Conservation (phyloP, 2,888 invertebrate species). For the Platerodrilus igneus region DNA sequence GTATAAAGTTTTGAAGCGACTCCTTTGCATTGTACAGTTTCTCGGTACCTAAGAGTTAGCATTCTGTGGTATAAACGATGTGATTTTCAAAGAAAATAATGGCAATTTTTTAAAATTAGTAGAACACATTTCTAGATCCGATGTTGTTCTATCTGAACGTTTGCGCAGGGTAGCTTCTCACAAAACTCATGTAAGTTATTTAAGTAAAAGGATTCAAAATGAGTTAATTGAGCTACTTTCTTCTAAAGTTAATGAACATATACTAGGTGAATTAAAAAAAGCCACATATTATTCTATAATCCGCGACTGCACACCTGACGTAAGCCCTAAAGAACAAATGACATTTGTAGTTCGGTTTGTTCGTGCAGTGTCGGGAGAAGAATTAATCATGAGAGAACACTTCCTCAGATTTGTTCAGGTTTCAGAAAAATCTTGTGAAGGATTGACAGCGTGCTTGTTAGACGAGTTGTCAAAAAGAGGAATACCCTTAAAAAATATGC, state of each 20-base stretch:
- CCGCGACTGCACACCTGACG: constrained; percentile 5
- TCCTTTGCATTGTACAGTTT: neutral
- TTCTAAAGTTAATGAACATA: neutral
- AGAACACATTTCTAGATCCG: neutral
- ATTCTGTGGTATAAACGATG: neutral
- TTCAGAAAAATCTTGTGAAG: neutral
- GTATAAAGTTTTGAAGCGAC: constrained; percentile 1
- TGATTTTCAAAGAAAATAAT: neutral
- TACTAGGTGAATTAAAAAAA: neutral
- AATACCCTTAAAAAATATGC: constrained; percentile 3
- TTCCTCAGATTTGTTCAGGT: neutral
- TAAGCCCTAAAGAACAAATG: constrained; percentile 2
- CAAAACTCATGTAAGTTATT: neutral
- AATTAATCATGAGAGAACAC: neutral
- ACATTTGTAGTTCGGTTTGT: constrained; percentile 2
- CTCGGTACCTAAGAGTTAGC: constrained; percentile 1
- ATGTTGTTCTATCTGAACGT: neutral
- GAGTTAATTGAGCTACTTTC: neutral
- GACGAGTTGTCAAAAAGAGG: no score
- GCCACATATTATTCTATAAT: constrained; percentile 5
- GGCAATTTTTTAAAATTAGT: neutral
- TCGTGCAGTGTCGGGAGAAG: neutral
- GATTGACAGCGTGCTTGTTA: no score
- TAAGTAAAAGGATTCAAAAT: constrained; percentile 3
- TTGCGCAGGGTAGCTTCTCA: neutral